Percentiles rank a stretch among this genome's conserved stretches.
phyloP scores from a whole-genome alignment of 2,113 vertebrate genomes.

The Hyla sarda region DNA sequence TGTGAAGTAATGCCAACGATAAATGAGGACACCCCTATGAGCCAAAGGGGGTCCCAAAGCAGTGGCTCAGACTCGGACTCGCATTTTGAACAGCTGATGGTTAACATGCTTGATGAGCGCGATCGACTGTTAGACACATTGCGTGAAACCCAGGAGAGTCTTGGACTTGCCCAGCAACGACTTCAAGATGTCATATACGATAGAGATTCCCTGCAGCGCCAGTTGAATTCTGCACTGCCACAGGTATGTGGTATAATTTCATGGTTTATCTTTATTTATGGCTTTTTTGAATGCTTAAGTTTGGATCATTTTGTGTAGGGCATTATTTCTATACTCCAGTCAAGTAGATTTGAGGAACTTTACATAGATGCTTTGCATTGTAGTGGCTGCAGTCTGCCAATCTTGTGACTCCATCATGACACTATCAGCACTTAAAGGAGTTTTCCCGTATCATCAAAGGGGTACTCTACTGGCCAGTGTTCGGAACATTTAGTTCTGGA shows the following conservation, averaged over 20 bases:
- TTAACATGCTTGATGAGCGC: conserved; percentile 98
- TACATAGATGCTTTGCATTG: neutral
- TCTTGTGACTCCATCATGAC: neutral
- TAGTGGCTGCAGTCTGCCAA: neutral
- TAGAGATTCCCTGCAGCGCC: conserved; percentile 93
- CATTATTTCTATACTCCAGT: neutral
- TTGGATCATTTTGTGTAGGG: neutral
- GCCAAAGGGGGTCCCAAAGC: conserved; percentile 96
- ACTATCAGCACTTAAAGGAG: neutral
- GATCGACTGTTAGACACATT: conserved; percentile 97
- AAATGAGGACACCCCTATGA: conserved; percentile 98
- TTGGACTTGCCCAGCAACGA: conserved; percentile 91
- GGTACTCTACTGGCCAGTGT: no score
- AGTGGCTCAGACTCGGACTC: conserved; percentile 96
- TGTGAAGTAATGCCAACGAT: conserved; percentile 99
- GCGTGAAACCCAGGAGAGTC: conserved; percentile 97
- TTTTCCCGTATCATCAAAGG: no score
- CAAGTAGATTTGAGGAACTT: no score
- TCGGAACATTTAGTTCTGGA: no score
- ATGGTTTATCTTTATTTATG: neutral
- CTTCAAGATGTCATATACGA: conserved; percentile 98
- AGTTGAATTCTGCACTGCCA: conserved; percentile 96
- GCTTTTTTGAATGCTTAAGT: neutral
- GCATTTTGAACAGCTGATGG: conserved; percentile 99
- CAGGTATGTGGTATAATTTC: conserved; percentile 78